Conservation (phyloP, 2,888 invertebrate genomes). For the Synergus laeviventris region DNA sequence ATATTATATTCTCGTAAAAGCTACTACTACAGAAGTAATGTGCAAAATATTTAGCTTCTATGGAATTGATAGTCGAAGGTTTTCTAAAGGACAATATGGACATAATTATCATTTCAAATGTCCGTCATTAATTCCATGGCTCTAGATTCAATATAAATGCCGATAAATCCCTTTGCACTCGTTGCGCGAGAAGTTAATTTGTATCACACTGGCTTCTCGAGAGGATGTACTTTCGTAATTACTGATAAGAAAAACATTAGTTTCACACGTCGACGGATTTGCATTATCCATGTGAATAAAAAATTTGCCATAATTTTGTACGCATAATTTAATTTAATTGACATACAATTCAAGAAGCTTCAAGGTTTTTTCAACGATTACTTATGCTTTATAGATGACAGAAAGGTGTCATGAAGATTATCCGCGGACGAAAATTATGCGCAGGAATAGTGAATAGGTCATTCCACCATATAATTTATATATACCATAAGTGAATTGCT, state of each 20-base stretch:
- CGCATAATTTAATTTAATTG: neutral
- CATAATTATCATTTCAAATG: conserved; percentile 26
- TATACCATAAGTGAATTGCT: neutral
- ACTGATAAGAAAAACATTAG: neutral
- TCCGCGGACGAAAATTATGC: conserved; percentile 10
- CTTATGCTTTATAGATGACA: neutral
- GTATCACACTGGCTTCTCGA: neutral
- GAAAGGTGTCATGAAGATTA: conserved; percentile 19
- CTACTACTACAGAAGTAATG: too few relatives aligned
- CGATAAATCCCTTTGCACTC: neutral
- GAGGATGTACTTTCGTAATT: conserved; percentile 16
- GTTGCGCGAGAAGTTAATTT: neutral
- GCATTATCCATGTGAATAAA: neutral
- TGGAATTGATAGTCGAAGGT: neutral
- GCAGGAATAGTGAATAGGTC: conserved; percentile 1
- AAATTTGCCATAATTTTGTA: neutral
- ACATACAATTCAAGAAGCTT: neutral
- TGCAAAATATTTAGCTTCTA: neutral
- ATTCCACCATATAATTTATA: neutral
- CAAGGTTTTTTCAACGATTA: conserved; percentile 7
- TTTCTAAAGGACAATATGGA: neutral
- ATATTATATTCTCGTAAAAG: neutral
- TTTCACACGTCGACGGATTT: neutral
- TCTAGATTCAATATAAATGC: neutral
- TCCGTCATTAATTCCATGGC: neutral